A percentile compares a stretch with the other conserved stretches of the same genome.
phyloP scores from a whole-genome alignment of 2,888 invertebrate genomes.

The Timema podura region DNA sequence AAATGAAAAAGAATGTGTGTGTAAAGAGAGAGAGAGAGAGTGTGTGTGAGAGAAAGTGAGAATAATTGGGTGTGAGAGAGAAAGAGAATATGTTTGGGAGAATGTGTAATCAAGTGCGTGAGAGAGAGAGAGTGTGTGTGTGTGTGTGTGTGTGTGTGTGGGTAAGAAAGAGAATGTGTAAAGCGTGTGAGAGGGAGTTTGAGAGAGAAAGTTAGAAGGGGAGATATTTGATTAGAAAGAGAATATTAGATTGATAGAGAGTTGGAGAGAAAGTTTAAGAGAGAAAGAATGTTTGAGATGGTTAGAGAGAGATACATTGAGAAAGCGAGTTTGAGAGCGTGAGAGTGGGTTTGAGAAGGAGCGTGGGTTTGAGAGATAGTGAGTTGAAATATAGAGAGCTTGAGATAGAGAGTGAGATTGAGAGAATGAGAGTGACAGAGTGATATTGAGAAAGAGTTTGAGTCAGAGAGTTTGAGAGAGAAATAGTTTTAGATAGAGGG shows the following conservation, averaged over 20 bases:
- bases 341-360: no score
- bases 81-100: not conserved
- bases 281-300: not conserved
- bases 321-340: no score
- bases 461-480: no score
- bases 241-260: not conserved
- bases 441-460: no score
- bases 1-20: no score
- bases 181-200: not conserved
- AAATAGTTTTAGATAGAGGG: no score
- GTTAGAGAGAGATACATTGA: not conserved
- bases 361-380: not conserved
- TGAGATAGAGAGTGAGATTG: no score
- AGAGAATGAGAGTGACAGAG: no score
- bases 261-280: no score
- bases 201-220: no score
- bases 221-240: not conserved
- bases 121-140: not conserved
- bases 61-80: not conserved
- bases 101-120: not conserved
- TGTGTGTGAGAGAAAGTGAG: conserved; percentile 1
- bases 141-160: not conserved
- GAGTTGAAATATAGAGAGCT: no score
- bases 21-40: conserved; percentile 2
- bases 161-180: not conserved